These are phyloP conservation scores for Gnathonemus longibarbis DNA, from an alignment of 2,113 vertebrate species.

Conservation along the genomic window DNA sequence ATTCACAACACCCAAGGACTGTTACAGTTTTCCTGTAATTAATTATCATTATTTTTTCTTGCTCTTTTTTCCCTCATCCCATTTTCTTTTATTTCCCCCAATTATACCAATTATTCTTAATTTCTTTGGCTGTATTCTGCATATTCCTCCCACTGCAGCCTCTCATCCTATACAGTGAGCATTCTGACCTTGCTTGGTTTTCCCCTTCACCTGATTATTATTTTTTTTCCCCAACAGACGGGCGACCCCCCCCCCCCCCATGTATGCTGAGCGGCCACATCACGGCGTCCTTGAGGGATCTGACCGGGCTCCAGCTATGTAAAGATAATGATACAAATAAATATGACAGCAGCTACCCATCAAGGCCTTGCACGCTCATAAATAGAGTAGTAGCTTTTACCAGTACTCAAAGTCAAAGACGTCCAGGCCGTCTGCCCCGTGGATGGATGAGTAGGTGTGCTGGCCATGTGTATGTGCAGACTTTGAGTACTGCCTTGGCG, in stretches of 20 bases:
- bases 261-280: not conserved
- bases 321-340: conserved; percentile 15
- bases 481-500: not conserved
- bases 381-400: not conserved
- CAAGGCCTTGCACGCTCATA: not conserved
- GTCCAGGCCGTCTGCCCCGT: not conserved
- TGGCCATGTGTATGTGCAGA: not conserved
- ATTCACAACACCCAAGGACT: not conserved
- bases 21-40: not conserved
- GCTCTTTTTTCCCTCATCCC: not conserved
- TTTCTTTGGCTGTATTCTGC: not conserved
- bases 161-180: not conserved
- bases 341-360: conserved; percentile 3
- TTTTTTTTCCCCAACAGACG: not conserved
- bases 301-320: not conserved
- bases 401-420: conserved; percentile 12
- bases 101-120: not conserved
- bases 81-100: not conserved
- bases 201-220: not conserved
- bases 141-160: not conserved
- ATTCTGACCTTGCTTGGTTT: not conserved
- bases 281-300: not conserved
- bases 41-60: not conserved
- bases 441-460: not conserved
- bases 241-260: not conserved